phyloP scores from a whole-genome alignment of 1,140 invertebrate genomes.

The Bombus soroeensis region DNA sequence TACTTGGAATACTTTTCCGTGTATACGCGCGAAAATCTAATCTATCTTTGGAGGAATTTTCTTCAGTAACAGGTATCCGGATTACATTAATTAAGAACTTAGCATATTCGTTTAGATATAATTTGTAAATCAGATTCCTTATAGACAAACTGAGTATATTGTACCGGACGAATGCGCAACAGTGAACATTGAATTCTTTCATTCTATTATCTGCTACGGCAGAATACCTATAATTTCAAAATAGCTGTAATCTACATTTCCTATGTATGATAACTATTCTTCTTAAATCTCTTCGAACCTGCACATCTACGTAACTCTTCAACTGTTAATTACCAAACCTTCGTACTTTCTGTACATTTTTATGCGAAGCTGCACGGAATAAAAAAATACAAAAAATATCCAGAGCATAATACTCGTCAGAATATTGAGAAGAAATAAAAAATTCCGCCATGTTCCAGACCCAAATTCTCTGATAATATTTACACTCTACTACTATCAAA shows the following conservation, averaged over 20 bases:
- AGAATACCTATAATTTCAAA: not conserved
- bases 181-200: not conserved
- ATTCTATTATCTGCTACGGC: not conserved
- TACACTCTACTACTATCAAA: no score
- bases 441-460: no score
- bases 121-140: not conserved
- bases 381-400: not conserved
- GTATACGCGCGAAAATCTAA: not conserved
- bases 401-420: not conserved
- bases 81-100: not conserved
- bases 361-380: not conserved
- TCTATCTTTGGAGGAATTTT: not conserved
- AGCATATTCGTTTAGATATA: not conserved
- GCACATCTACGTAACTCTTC: no score
- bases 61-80: not conserved
- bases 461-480: not conserved
- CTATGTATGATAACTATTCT: not conserved
- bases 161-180: not conserved
- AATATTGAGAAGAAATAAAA: not conserved
- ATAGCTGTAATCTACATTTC: not conserved
- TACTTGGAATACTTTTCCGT: not conserved
- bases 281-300: not conserved
- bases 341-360: no score
- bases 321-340: no score
- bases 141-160: not conserved